Evolutionary conservation across 2,797 vertebrate species (phyloP).

Genomic region (Psittacula derbiana): DNA sequence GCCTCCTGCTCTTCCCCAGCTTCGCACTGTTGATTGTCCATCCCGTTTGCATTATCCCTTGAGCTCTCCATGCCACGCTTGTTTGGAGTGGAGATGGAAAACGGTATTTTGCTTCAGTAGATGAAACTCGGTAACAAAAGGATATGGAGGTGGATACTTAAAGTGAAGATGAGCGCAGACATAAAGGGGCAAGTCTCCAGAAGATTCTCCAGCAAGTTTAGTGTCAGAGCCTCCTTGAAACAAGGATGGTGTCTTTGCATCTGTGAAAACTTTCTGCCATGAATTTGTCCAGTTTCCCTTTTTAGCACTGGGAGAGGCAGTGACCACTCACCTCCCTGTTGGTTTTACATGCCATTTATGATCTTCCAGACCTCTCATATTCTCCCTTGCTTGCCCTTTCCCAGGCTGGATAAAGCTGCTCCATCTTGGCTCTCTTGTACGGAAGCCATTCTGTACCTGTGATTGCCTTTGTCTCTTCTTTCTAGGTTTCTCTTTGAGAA

Average conservation of each 20-base stretch:
- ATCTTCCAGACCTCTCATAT: neutral
- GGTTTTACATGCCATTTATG: neutral
- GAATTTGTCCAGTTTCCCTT: neutral
- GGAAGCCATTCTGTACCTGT: neutral
- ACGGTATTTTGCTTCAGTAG: neutral
- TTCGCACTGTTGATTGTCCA: neutral
- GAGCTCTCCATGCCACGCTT: neutral
- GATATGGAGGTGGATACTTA: neutral
- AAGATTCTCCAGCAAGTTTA: neutral
- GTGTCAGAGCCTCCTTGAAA: neutral
- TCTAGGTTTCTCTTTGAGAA: neutral
- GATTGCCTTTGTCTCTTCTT: neutral
- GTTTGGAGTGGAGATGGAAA: neutral
- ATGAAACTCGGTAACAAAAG: neutral
- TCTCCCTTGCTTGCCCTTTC: neutral
- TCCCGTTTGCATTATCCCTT: neutral
- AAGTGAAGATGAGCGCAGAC: neutral
- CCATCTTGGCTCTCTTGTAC: rapidly evolving
- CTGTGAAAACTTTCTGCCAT: neutral
- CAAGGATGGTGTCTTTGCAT: neutral
- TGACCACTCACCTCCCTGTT: neutral
- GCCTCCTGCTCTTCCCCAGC: neutral
- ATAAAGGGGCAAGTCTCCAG: neutral
- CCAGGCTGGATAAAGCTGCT: neutral
- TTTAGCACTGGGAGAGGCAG: neutral